These are phyloP conservation scores for Cepaea hortensis DNA, from an alignment of 2,888 invertebrate species.

Conservation along the genomic window DNA sequence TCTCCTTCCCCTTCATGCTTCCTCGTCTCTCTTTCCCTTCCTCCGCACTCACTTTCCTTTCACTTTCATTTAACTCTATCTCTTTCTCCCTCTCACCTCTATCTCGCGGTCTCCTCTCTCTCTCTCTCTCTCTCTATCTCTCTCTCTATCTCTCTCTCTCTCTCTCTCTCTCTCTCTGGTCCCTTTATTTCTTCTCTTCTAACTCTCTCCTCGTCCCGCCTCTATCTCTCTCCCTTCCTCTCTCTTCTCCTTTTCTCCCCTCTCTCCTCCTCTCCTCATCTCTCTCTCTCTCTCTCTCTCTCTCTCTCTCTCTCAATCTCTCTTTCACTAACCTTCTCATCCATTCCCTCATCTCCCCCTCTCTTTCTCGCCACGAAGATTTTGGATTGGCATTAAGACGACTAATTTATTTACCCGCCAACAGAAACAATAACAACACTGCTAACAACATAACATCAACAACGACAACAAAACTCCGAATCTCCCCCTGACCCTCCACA, in stretches of 20 bases:
- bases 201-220: not conserved
- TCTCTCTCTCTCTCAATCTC: slow-evolving; percentile 5
- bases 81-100: no score
- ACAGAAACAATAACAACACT: not conserved
- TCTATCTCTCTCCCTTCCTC: not conserved
- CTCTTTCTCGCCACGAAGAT: not conserved
- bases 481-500: no score
- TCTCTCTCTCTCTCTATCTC: not conserved
- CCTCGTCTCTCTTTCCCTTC: no score
- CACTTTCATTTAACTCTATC: no score
- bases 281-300: slow-evolving; percentile 22
- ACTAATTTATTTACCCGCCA: not conserved
- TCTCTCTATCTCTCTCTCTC: slow-evolving; percentile 21
- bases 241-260: not conserved
- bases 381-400: no score
- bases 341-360: not conserved
- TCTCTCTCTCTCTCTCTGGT: slow-evolving; percentile 3
- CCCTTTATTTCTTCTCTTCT: slow-evolving; percentile 1
- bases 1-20: not conserved
- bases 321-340: not conserved
- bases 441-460: not conserved
- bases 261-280: slow-evolving; percentile 9
- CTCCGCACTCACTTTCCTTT: no score
- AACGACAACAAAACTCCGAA: no score
- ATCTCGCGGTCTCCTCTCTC: no score